Evolutionary conservation across 2,888 invertebrate species (phyloP).

Genomic region (Caenorhabditis drosophilae): DNA sequence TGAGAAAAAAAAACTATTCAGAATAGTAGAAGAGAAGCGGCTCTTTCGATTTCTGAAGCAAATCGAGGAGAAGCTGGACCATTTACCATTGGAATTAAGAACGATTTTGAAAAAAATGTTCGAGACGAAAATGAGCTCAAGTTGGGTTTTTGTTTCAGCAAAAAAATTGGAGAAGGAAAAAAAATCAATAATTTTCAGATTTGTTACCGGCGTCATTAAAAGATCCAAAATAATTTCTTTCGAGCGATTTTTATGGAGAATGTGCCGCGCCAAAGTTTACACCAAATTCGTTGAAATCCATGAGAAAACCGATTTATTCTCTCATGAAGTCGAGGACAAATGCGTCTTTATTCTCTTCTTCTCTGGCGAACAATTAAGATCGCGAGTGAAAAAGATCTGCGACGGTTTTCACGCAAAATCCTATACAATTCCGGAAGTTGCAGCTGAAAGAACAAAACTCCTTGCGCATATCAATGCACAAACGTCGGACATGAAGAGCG

Average conservation of each 20-base stretch:
- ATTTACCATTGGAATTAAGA: constrained; percentile 30
- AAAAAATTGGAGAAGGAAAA: too few species aligned
- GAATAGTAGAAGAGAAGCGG: constrained; percentile 52
- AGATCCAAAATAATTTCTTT: constrained; percentile 91
- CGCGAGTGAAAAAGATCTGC: constrained; percentile 94
- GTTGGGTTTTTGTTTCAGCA: too few species aligned
- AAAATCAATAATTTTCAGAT: too few species aligned
- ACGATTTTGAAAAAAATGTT: constrained; percentile 42
- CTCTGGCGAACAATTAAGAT: constrained; percentile 93
- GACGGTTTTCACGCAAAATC: constrained; percentile 96
- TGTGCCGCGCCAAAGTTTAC: constrained; percentile 86
- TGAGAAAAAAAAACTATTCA: constrained; percentile 15
- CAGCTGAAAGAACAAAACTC: constrained; percentile 92
- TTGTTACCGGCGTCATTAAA: constrained; percentile 94
- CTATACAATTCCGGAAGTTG: constrained; percentile 90
- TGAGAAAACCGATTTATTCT: constrained; percentile 43
- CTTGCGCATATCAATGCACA: constrained; percentile 88
- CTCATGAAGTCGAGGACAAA: constrained; percentile 82
- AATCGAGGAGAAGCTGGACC: constrained; percentile 49
- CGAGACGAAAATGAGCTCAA: constrained; percentile 51
- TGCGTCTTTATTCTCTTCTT: constrained; percentile 82
- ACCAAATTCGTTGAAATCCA: constrained; percentile 52
- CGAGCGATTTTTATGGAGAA: constrained; percentile 96
- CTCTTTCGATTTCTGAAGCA: constrained; percentile 60
- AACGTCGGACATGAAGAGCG: constrained; percentile 92